Conservation (phyloP, 2,797 vertebrate species). For the Esox masquinongy region DNA sequence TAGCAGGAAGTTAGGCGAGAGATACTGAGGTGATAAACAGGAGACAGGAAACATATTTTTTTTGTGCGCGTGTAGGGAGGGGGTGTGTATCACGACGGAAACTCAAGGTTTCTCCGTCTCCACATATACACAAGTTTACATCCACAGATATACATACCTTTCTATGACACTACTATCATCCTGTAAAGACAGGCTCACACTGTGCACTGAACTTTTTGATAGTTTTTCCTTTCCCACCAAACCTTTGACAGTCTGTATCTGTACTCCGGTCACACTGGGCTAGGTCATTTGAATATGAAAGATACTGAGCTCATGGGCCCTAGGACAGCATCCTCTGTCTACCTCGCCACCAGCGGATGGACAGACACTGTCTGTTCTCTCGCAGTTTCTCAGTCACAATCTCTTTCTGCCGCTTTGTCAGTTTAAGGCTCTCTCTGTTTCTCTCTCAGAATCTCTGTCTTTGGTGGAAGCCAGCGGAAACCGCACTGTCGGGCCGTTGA, state of each 20-base stretch:
- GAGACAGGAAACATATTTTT: conserved; percentile 68
- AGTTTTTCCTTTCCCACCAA: neutral
- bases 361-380: conserved; percentile 45
- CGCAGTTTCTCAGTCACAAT: conserved; percentile 22
- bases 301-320: conserved; percentile 36
- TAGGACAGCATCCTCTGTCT: conserved; percentile 30
- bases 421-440: neutral
- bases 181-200: neutral
- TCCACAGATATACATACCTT: conserved; percentile 6
- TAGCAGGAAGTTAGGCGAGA: conserved; percentile 73
- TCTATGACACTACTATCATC: neutral
- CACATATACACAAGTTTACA: conserved; percentile 23
- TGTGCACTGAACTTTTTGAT: too few relatives aligned
- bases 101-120: conserved; percentile 34
- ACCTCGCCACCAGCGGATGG: conserved; percentile 13
- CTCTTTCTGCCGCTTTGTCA: neutral
- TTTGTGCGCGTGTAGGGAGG: too few relatives aligned
- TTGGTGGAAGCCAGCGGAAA: conserved; percentile 72
- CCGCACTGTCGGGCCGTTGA: conserved; percentile 60
- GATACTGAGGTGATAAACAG: conserved; percentile 73
- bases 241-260: neutral
- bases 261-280: conserved; percentile 25
- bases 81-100: conserved; percentile 61
- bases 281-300: conserved; percentile 44
- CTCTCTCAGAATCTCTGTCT: neutral